Percentiles rank a stretch among this genome's conserved stretches.
These are phyloP conservation scores for Galaxias olidus DNA, from an alignment of 2,797 vertebrate genomes.

Conservation along the genomic window DNA sequence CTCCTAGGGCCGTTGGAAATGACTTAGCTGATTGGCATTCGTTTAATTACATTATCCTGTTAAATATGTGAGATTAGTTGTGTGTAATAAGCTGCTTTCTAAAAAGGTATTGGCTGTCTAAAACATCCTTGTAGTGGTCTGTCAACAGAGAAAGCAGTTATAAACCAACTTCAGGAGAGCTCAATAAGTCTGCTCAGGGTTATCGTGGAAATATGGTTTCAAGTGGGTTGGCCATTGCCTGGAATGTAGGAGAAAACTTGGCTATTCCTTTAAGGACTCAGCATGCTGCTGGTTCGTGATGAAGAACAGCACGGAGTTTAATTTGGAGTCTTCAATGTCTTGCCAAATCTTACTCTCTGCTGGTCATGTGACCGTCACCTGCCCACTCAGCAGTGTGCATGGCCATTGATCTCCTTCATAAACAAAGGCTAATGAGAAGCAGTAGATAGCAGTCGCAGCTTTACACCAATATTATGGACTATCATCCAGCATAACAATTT, in stretches of 20 bases:
- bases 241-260: neutral
- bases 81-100: constrained; percentile 1
- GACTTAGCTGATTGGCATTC: neutral
- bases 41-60: constrained; percentile 1
- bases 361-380: constrained; percentile 11
- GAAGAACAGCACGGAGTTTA: neutral
- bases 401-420: constrained; percentile 4
- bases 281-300: too few species aligned
- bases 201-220: too few species aligned
- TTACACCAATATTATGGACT: neutral
- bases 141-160: neutral
- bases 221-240: neutral
- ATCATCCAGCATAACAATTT: too few species aligned
- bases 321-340: constrained; percentile 1
- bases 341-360: constrained; percentile 2
- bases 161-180: neutral
- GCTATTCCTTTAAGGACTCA: neutral
- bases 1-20: constrained; percentile 1
- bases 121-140: neutral
- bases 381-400: constrained; percentile 8
- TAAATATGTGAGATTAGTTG: neutral
- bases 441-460: neutral
- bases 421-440: neutral
- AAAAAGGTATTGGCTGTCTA: neutral
- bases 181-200: too few species aligned